A percentile compares a stretch with the other conserved stretches of the same genome.
phyloP scores from a whole-genome alignment of 2,888 invertebrate species.

The Acronicta leporina region DNA sequence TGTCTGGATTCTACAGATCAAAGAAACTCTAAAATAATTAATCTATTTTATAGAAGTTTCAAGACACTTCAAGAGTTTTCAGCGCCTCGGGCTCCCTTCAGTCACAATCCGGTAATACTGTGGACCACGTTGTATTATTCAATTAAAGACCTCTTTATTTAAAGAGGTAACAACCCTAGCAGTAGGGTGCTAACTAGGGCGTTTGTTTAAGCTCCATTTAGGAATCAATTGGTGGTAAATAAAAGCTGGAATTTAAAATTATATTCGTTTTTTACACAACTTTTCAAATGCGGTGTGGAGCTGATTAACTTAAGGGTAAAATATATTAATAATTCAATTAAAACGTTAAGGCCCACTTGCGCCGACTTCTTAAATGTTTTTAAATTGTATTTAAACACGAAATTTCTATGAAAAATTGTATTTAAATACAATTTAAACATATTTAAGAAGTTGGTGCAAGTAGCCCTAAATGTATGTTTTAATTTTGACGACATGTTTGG shows the following conservation, averaged over 20 bases:
- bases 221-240: constrained; percentile 42
- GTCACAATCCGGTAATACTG: constrained; percentile 21
- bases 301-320: no score
- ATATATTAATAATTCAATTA: no score
- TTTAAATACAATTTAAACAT: no score
- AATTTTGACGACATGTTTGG: no score
- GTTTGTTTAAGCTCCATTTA: constrained; percentile 48
- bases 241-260: constrained; percentile 17
- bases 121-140: constrained; percentile 40
- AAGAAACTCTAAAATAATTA: background rate
- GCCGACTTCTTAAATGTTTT: no score
- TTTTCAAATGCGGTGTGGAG: no score
- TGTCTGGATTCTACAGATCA: background rate
- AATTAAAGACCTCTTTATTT: constrained; percentile 35
- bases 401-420: no score
- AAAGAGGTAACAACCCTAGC: constrained; percentile 38
- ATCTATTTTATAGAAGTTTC: background rate
- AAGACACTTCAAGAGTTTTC: background rate
- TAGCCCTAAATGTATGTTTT: no score
- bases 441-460: no score
- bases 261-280: no score
- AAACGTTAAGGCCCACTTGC: no score
- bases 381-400: no score
- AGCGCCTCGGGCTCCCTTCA: background rate
- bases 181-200: constrained; percentile 46